Evolutionary conservation across 1,140 invertebrate genomes (phyloP), one percentile per base, ranked within the genome.

Genomic region (Drosophila repleta): DNA sequence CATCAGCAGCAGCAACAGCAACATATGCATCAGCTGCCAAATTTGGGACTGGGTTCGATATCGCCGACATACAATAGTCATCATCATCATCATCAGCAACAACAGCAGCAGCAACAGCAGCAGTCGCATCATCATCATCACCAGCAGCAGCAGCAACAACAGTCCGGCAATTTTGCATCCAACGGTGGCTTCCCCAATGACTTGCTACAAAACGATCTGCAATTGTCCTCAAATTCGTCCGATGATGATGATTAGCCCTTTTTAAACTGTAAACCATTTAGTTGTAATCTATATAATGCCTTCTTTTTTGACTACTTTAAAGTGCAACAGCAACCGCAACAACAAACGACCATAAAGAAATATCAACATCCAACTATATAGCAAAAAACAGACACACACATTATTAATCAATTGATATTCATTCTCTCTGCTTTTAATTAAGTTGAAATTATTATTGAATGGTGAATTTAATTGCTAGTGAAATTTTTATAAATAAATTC

Each of bases 191-290:
- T 94, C 92, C 92, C 93, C 60, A 91, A 92, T 81, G 92, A 93
- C 91, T 92, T 95, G 72, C 91, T 95, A 45, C 94, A 94, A 85
- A 95, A 95, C 76, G 95, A 96, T 92, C 92, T 96, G 73, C 94
- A 95, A 84, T 92, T 96, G 67, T 96, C 91, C 43, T 91, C 90
- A 41, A 90, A 91, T 76, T 91, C 90, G 74, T 91, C 90, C 67
- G 90, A 91, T 60, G 90, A 90, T 57, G 87, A 91, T 71, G 83
- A 90, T 71, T 90, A 85, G 80, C 51, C 68, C 53, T 64, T 68
- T 69, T 73, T 76, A 49, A 60, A 43, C 46, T 37, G 46, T 43
- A 60, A 26, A 57, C 21, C 46, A 51, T 69, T 68, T 68, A 56
- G 52, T 58, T 79, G 53, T 63, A 46, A 71, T 68, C 18, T 43